Evolutionary conservation across 2,797 vertebrate species (phyloP).

Genomic region (Bryconaethiops microstoma): DNA sequence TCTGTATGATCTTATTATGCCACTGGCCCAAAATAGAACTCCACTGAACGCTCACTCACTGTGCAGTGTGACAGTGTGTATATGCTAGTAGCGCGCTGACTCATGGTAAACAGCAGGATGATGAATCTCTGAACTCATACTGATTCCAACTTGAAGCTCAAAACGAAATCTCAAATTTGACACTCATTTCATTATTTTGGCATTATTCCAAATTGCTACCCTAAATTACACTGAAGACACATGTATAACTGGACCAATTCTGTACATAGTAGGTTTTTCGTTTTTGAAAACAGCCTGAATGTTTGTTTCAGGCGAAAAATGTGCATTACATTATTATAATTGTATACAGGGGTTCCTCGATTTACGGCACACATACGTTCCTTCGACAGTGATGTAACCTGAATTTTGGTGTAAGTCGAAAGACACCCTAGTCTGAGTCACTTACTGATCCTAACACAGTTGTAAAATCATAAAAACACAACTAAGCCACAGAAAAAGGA

Average conservation of each 20-base stretch:
- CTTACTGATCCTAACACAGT: no score
- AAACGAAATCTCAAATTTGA: neutral
- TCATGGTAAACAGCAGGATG: neutral
- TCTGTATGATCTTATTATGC: neutral
- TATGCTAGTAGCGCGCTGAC: neutral
- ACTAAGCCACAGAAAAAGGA: no score
- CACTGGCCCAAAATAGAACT: neutral
- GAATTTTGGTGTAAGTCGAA: no score
- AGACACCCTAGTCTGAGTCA: no score
- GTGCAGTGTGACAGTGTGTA: slow-evolving; percentile 1
- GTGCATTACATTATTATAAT: neutral
- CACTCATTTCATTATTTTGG: no score
- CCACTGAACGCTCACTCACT: neutral
- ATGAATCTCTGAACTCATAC: neutral
- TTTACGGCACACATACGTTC: no score
- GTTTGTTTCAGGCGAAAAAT: neutral
- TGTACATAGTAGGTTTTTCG: neutral
- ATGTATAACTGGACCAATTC: no score
- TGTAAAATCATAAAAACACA: no score
- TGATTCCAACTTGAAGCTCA: neutral
- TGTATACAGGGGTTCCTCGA: no score
- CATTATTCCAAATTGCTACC: no score
- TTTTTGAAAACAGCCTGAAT: neutral
- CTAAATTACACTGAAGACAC: no score
- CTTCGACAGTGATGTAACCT: no score